These are phyloP conservation scores for Tinamus guttatus DNA, from an alignment of 2,113 vertebrate genomes.

Conservation along the genomic window DNA sequence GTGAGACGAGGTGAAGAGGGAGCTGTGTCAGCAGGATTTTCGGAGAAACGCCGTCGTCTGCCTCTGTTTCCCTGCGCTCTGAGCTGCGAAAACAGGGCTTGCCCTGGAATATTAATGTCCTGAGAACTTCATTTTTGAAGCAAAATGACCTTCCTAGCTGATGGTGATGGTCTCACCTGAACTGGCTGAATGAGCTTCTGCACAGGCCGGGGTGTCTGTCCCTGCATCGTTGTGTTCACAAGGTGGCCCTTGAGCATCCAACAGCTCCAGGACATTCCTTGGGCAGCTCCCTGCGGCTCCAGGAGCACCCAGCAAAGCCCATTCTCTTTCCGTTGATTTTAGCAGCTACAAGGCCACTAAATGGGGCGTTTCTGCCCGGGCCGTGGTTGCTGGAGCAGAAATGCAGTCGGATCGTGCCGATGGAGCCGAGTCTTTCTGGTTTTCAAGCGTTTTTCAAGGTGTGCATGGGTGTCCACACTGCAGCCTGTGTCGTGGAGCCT, in stretches of 20 bases:
- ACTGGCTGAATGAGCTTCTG: not conserved
- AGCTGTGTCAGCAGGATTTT: conserved; percentile 50
- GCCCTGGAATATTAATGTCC: not conserved
- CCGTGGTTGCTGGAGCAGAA: not conserved
- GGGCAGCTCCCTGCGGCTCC: not conserved
- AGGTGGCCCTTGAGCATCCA: no score
- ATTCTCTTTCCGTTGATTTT: not conserved
- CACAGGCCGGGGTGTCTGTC: not conserved
- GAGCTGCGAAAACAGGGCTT: not conserved
- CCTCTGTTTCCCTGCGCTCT: not conserved
- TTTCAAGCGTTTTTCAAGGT: not conserved
- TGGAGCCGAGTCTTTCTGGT: not conserved
- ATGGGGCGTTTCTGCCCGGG: not conserved
- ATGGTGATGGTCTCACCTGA: not conserved
- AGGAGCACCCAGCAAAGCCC: not conserved
- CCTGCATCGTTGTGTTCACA: not conserved
- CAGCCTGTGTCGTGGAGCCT: not conserved
- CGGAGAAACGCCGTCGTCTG: not conserved
- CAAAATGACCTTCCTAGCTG: not conserved
- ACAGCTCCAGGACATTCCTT: no score
- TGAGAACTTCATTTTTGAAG: not conserved
- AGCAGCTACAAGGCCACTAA: not conserved
- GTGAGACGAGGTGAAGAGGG: conserved; percentile 37
- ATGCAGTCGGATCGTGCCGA: not conserved
- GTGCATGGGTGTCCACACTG: not conserved